Conservation (phyloP, 2,113 vertebrate genomes). For the Atrichornis clamosus region DNA sequence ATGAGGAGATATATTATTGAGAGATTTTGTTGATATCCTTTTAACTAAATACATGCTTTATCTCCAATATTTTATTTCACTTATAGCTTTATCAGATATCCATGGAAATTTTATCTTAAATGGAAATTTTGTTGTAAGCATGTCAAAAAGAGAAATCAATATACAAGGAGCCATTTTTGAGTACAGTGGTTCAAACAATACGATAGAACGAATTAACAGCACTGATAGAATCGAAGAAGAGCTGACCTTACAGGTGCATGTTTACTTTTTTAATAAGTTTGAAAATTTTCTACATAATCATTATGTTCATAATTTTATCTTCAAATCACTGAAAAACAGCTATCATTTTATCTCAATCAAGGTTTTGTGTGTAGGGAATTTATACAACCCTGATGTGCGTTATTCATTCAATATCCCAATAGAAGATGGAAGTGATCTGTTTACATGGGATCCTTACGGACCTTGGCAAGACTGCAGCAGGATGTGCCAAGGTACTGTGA, state of each 20-base stretch:
- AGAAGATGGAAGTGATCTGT: conserved; percentile 82
- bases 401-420: conserved; percentile 93
- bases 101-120: conserved; percentile 91
- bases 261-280: background rate
- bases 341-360: conserved; percentile 69
- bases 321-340: conserved; percentile 44
- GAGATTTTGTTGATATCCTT: background rate
- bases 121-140: conserved; percentile 96
- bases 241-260: conserved; percentile 85
- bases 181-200: conserved; percentile 92
- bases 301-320: background rate
- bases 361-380: conserved; percentile 95
- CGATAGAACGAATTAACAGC: conserved; percentile 91
- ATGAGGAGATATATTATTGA: background rate
- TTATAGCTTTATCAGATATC: conserved; percentile 87
- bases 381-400: conserved; percentile 91
- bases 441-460: conserved; percentile 86
- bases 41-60: background rate
- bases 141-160: conserved; percentile 92
- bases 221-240: conserved; percentile 88
- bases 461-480: conserved; percentile 91
- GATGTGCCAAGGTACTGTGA: conserved; percentile 87
- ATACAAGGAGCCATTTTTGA: conserved; percentile 88
- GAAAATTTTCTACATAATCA: background rate
- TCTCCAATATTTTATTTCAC: conserved; percentile 44